Conservation (phyloP, 2,797 vertebrate genomes). For the Pelobates cultripes region DNA sequence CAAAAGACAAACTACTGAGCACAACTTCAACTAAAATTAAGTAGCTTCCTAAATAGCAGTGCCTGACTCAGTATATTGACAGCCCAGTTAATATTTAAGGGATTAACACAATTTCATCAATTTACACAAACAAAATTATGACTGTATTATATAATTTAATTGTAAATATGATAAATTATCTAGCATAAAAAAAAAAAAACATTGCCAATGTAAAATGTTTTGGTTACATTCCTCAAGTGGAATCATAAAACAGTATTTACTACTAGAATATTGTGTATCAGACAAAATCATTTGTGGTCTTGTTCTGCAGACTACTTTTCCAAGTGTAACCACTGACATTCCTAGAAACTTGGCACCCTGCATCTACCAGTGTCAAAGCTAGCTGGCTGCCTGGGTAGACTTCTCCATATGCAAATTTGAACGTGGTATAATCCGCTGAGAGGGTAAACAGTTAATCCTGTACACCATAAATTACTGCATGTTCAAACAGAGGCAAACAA, state of each 20-base stretch:
- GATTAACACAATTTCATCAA: too few species aligned
- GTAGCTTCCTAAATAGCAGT: too few species aligned
- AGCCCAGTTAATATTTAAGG: too few species aligned
- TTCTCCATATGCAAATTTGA: constrained; percentile 21
- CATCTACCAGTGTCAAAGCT: constrained; percentile 60
- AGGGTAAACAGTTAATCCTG: not conserved
- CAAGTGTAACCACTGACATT: constrained; percentile 67
- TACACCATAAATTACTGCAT: not conserved
- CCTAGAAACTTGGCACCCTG: constrained; percentile 65
- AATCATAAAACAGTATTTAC: not conserved
- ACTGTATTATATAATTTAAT: too few species aligned
- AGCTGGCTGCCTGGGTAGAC: constrained; percentile 53
- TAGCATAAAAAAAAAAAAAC: constrained; percentile 17
- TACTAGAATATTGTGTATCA: constrained; percentile 67
- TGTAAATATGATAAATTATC: too few species aligned
- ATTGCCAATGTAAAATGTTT: constrained; percentile 63
- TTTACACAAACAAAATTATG: too few species aligned
- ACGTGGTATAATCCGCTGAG: not conserved
- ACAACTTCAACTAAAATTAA: too few species aligned
- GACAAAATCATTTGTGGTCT: constrained; percentile 65
- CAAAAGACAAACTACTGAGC: too few species aligned
- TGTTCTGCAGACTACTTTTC: constrained; percentile 58
- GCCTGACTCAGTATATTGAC: too few species aligned
- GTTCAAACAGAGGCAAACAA: not conserved
- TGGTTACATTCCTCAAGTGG: not conserved